Base-by-base conservation (phyloP, 2,113 vertebrate species). In the Leucopsar rothschildi region DNA sequence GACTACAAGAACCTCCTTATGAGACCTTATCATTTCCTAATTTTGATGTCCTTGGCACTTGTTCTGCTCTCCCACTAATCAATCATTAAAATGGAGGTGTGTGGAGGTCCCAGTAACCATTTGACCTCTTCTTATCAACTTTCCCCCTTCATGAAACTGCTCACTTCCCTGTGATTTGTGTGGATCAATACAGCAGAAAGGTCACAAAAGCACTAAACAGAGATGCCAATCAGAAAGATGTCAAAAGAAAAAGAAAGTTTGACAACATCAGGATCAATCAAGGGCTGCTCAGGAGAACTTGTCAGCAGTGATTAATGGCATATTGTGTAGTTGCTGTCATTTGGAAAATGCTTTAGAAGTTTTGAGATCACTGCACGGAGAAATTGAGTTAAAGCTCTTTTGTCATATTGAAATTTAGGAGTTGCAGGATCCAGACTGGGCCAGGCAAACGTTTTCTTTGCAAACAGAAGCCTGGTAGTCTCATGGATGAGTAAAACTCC, bases 241-340 rank as follows among this genome's bases (percentile, higher is more conserved):
- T 86, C 77, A 86, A 88, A 92, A 92, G 93, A 92, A 94, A 96
- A 97, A 96, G 87, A 59, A 97, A 95, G 82, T 97, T 97, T 96
- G 94, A 97, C 94, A 96, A 95, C 85, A 96, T 93, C 94, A 94
- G 40, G 82, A 96, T 95, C 95, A 96, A 95, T 93, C 92, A 93
- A 23, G 6, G 20, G 15, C 50, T 94, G 60, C 23, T 95, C 79
- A 82, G 57, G 39, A 96, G 69, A 93, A 65, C 65, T 77, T 97
- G 96, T 95, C 94, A 96, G 24, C 45, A 80, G 76, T 90, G 94
- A 97, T 97, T 96, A 95, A 95, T 82, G 72, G 35, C n/a, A 89
- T 12, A n/a, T 63, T 73, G 45, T 92, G 77, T 1, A 28, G 2
- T 52, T 92, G 24, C 45, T 95, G 91, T 95, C 82, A 91, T 88